Evolutionary conservation across 2,797 vertebrate genomes (phyloP).

Genomic region (Chrosomus eos): DNA sequence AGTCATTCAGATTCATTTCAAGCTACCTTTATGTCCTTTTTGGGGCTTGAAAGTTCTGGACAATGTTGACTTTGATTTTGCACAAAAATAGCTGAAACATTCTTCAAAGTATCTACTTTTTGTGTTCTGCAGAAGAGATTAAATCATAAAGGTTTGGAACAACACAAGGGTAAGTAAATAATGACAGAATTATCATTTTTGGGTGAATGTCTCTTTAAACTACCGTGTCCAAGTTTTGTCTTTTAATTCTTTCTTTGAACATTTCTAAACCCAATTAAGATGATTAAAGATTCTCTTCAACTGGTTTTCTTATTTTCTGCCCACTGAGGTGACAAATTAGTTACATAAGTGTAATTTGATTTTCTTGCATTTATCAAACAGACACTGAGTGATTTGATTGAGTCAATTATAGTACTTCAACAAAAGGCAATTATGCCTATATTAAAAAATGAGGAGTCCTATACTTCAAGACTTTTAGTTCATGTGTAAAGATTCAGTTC

Average conservation of each 20-base stretch:
- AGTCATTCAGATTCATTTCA: not conserved
- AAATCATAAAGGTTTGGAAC: not conserved
- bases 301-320: conserved; percentile 4
- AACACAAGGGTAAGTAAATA: not conserved
- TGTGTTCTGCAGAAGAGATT: not conserved
- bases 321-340: conserved; percentile 27
- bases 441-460: conserved; percentile 1
- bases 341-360: conserved; percentile 27
- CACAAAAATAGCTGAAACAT: not conserved
- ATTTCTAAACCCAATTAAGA: conserved; percentile 23
- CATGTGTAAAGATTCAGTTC: conserved; percentile 10
- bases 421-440: conserved; percentile 14
- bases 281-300: conserved; percentile 1
- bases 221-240: not conserved
- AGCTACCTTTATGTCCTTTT: not conserved
- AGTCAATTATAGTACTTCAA: conserved; percentile 20
- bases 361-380: conserved; percentile 27
- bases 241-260: conserved; percentile 21
- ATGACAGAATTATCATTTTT: not conserved
- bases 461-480: conserved; percentile 9
- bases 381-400: conserved; percentile 7
- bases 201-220: not conserved
- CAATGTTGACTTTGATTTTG: not conserved
- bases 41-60: not conserved
- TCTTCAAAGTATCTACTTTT: not conserved